Evolutionary conservation across 2,113 vertebrate genomes (phyloP), one percentile per base, ranked within the genome.

Genomic region (Empidonax traillii): DNA sequence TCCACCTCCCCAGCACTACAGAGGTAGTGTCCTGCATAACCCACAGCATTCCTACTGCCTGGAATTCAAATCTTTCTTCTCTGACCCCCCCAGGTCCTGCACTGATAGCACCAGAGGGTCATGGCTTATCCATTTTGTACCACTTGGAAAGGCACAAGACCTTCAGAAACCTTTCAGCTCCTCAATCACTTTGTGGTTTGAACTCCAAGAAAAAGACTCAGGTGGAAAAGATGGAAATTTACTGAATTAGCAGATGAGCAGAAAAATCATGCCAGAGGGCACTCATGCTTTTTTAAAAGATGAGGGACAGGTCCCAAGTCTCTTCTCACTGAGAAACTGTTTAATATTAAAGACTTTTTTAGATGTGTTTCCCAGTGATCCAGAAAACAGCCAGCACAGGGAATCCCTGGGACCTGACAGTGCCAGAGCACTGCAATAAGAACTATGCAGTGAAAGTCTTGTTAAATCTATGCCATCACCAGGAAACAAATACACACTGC

Each of bases 391-490:
- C 52, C 21, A 71, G 39, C 31, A 4, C 7, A 28, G 41, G 27
- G 65, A 81, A 81, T 62, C 24, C 41, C 31, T 66, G 59, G 33
- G 41, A 83, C 23, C 35, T 41, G 46, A 44, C 11, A 8, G 17
- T 41, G 20, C 47, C 77, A 78, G 41, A 87, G 20, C 11, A 49
- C 24, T 74, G 81, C 0, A 0, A 74, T 5, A 33, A 74, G 35
- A 75, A n/a, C 11, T 5, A 2, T 37, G 6, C 0, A 0, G 12
- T 20, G 24, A 51, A 44, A 52, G 28, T 41, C n/a, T 12, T 3
- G 2, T 51, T 85, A 76, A 58, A 15, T 69, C 9, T 49, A 10
- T 41, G 28, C 19, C 31, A 37, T 41, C 20, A 44, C 24, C 28
- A 80, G 73, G 35, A 80, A 68, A 79, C 41, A 61, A 22, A 17